Evolutionary conservation across 2,113 vertebrate species (phyloP).

Genomic region (Apodemus speciosus): DNA sequence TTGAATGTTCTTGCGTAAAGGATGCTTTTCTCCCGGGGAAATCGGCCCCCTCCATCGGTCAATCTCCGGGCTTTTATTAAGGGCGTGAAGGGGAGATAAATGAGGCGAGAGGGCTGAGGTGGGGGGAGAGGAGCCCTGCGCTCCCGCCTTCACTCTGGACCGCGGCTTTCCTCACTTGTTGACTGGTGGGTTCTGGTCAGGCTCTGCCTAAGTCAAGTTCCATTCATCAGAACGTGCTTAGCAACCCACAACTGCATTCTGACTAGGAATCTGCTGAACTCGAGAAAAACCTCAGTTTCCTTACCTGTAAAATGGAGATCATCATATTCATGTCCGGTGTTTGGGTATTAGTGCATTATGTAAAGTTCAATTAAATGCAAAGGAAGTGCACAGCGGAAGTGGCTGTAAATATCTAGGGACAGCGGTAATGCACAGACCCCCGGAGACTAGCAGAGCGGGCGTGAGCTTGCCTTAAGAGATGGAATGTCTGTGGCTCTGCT

Average conservation of each 20-base stretch:
- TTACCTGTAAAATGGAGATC: constrained; percentile 51
- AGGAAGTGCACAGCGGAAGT: not conserved
- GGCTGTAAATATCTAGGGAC: not conserved
- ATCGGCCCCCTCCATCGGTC: constrained; percentile 67
- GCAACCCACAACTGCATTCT: not conserved
- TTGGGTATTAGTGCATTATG: not conserved
- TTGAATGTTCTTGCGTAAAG: constrained; percentile 68
- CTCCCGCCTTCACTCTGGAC: not conserved
- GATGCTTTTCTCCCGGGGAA: constrained; percentile 59
- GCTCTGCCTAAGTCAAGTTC: not conserved
- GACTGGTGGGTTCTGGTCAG: not conserved
- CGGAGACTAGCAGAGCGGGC: not conserved
- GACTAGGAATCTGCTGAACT: constrained; percentile 1
- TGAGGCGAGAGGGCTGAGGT: not conserved
- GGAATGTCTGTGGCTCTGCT: not conserved
- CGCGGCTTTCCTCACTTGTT: not conserved
- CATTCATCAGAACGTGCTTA: not conserved
- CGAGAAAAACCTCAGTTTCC: constrained; percentile 23
- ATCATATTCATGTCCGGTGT: not conserved
- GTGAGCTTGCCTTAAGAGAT: not conserved
- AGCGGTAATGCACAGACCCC: not conserved
- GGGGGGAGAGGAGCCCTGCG: not conserved
- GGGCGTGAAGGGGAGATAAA: constrained; percentile 39
- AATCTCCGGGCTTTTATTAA: constrained; percentile 60
- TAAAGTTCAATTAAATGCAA: not conserved